phyloP scores from a whole-genome alignment of 1,140 invertebrate genomes.

The Paralvinella palmiformis region DNA sequence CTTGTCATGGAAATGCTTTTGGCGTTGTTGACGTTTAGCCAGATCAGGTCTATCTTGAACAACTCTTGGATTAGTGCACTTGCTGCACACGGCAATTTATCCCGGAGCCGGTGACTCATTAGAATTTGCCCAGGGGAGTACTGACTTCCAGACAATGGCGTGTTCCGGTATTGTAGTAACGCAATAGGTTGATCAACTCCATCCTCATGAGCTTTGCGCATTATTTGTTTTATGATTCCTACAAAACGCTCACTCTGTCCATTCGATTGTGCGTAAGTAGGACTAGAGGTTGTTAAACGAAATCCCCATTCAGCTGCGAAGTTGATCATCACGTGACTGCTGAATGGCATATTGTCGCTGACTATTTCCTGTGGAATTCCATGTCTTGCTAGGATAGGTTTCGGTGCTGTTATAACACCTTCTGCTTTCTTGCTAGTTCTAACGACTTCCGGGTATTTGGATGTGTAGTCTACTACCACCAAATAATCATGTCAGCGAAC shows the following conservation, averaged over 20 bases:
- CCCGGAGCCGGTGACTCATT: too few relatives aligned
- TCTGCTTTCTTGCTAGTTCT: conserved; percentile 1
- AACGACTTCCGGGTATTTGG: conserved; percentile 9
- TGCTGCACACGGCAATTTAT: too few relatives aligned
- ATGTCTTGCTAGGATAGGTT: conserved; percentile 2
- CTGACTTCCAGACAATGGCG: too few relatives aligned
- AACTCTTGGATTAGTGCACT: too few relatives aligned
- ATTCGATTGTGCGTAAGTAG: background rate
- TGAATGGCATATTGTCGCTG: conserved; percentile 16
- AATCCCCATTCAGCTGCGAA: conserved; percentile 15
- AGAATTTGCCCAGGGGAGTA: too few relatives aligned
- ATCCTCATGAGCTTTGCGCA: conserved; percentile 9
- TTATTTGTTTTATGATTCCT: conserved; percentile 4
- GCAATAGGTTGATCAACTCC: background rate
- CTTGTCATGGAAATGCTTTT: too few relatives aligned
- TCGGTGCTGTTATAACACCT: background rate
- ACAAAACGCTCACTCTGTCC: conserved; percentile 7
- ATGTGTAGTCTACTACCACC: conserved; percentile 14
- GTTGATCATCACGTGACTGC: background rate
- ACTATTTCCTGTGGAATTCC: conserved; percentile 7
- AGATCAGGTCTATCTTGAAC: too few relatives aligned
- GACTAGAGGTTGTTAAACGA: background rate
- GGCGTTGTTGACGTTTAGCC: too few relatives aligned
- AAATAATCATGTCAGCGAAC: background rate
- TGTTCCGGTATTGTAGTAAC: too few relatives aligned